Evolutionary conservation across 2,113 vertebrate species (phyloP).

Genomic region (Corythoichthys haematopterus): DNA sequence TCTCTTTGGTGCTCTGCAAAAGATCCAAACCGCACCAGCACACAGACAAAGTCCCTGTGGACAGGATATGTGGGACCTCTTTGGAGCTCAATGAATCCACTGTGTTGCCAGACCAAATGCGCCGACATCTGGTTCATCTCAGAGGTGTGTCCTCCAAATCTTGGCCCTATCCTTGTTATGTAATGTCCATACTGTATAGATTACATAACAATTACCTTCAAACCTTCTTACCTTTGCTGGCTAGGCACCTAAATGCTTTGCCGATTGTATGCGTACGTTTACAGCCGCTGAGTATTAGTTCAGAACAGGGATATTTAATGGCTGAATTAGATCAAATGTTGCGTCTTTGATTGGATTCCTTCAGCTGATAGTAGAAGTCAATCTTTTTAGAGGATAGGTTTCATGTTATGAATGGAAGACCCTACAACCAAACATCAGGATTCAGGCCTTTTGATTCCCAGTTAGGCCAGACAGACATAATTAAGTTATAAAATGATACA

Average conservation of each 20-base stretch:
- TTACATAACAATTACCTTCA: constrained; percentile 41
- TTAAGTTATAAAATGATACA: constrained; percentile 8
- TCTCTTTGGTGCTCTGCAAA: constrained; percentile 13
- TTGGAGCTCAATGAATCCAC: constrained; percentile 32
- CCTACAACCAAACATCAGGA: constrained; percentile 6
- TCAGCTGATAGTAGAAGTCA: constrained; percentile 17
- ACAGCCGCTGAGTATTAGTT: constrained; percentile 16
- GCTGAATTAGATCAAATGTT: constrained; percentile 19
- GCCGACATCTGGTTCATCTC: constrained; percentile 53
- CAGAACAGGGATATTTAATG: constrained; percentile 10
- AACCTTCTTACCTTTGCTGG: background rate
- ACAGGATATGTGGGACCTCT: constrained; percentile 24
- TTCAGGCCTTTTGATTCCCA: background rate
- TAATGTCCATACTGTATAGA: constrained; percentile 43
- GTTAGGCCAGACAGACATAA: constrained; percentile 8
- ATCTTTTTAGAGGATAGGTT: constrained; percentile 10
- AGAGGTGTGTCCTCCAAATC: constrained; percentile 31
- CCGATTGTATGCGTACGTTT: constrained; percentile 9
- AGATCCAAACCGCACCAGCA: constrained; percentile 16
- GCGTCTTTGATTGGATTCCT: constrained; percentile 7
- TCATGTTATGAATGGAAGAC: constrained; percentile 11
- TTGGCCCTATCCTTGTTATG: constrained; percentile 30
- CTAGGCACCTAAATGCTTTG: background rate
- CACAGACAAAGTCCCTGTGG: constrained; percentile 10
- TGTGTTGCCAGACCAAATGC: constrained; percentile 34